Evolutionary conservation across 2,888 invertebrate species (phyloP).

Genomic region (Leptinotarsa tumamoca): DNA sequence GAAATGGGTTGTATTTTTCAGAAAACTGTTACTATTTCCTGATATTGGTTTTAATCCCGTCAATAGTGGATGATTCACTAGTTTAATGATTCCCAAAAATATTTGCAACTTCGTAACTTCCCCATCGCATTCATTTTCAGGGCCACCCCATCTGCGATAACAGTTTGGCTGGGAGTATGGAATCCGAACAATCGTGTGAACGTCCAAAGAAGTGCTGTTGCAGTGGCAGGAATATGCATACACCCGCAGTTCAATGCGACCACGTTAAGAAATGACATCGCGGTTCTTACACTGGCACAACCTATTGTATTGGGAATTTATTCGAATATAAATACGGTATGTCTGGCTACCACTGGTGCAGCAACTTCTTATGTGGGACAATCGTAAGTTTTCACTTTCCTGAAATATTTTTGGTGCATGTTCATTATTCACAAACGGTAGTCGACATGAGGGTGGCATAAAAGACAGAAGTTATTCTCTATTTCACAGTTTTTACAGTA

Average conservation of each 20-base stretch:
- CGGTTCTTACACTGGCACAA: conserved; percentile 77
- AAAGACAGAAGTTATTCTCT: no score
- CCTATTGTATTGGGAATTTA: conserved; percentile 70
- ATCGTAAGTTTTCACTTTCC: conserved; percentile 24
- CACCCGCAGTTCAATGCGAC: conserved; percentile 77
- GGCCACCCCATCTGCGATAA: conserved; percentile 48
- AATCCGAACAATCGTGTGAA: conserved; percentile 49
- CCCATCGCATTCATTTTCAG: conserved; percentile 39
- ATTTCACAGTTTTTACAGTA: no score
- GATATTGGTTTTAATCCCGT: no score
- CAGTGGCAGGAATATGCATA: conserved; percentile 53
- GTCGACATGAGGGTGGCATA: no score
- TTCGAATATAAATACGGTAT: conserved; percentile 66
- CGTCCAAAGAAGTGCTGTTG: conserved; percentile 50
- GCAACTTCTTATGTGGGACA: conserved; percentile 33
- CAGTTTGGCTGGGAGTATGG: conserved; percentile 56
- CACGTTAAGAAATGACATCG: conserved; percentile 85
- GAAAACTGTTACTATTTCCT: no score
- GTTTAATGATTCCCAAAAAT: no score
- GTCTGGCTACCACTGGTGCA: conserved; percentile 30
- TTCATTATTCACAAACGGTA: background rate
- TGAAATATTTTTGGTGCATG: background rate
- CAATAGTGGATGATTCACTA: no score
- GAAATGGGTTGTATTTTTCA: no score
- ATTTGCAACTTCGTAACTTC: no score